Evolutionary conservation across 2,888 invertebrate species (phyloP).

Genomic region (Flabesymbios commensalis): DNA sequence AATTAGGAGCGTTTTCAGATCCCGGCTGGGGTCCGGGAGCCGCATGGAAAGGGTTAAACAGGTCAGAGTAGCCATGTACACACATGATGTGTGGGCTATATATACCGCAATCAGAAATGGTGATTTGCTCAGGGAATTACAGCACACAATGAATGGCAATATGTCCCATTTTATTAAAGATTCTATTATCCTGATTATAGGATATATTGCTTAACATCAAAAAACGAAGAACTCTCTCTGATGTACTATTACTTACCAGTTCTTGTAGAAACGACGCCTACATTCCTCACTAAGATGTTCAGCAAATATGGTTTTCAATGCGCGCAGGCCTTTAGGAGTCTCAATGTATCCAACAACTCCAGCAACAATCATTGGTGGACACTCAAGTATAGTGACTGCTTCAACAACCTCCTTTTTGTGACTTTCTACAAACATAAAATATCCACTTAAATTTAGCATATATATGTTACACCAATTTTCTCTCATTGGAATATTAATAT

Average conservation of each 20-base stretch:
- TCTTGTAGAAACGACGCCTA: constrained; percentile 98
- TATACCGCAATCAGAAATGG: too few relatives aligned
- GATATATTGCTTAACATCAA: too few relatives aligned
- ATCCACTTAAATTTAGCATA: not conserved
- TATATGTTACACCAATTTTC: not conserved
- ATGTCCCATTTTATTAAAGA: too few relatives aligned
- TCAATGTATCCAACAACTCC: constrained; percentile 99
- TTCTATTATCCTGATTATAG: too few relatives aligned
- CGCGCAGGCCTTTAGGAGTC: constrained; percentile 94
- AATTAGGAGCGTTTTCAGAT: too few relatives aligned
- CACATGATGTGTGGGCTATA: too few relatives aligned
- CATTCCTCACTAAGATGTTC: constrained; percentile 99
- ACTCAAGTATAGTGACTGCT: constrained; percentile 96
- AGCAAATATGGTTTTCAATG: constrained; percentile 95
- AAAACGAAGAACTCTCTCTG: too few relatives aligned
- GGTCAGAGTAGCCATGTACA: too few relatives aligned
- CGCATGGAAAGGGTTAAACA: too few relatives aligned
- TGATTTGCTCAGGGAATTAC: too few relatives aligned
- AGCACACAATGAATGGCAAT: too few relatives aligned
- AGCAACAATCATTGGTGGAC: constrained; percentile 97
- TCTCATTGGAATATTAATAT: not conserved
- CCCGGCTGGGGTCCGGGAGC: too few relatives aligned
- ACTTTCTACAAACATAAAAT: constrained; percentile 73
- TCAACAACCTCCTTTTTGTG: constrained; percentile 99
- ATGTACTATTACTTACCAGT: constrained; percentile 88